These are phyloP conservation scores for Caenorhabditis zanzibari DNA, from an alignment of 2,888 invertebrate species.

Conservation along the genomic window DNA sequence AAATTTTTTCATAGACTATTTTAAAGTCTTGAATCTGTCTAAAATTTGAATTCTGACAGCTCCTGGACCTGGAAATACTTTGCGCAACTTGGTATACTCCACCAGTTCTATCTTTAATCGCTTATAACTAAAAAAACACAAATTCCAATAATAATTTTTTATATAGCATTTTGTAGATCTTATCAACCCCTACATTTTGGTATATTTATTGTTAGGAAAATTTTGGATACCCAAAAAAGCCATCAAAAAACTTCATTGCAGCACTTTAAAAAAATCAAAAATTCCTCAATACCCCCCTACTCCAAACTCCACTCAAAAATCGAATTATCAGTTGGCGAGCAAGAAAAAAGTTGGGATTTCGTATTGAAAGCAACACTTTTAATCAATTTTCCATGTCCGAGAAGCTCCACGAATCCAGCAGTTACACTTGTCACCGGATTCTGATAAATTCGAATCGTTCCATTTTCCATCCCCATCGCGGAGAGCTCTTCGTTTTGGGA, in stretches of 20 bases:
- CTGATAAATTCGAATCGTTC: slow-evolving; percentile 66
- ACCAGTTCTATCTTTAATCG: too few species aligned
- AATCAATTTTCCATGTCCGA: slow-evolving; percentile 55
- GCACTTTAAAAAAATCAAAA: background rate
- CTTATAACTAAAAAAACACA: too few species aligned
- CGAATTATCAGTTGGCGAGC: slow-evolving; percentile 60
- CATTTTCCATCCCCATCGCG: slow-evolving; percentile 67
- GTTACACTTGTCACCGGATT: slow-evolving; percentile 65
- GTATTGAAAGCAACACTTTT: slow-evolving; percentile 37
- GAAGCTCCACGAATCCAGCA: slow-evolving; percentile 65
- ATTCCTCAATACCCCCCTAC: background rate
- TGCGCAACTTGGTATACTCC: too few species aligned
- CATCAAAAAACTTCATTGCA: slow-evolving; percentile 1
- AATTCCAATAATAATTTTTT: too few species aligned
- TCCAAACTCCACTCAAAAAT: slow-evolving; percentile 61
- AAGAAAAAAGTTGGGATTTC: slow-evolving; percentile 38
- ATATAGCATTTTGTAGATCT: too few species aligned
- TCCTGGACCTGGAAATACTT: too few species aligned
- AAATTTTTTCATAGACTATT: too few species aligned
- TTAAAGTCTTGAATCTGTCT: too few species aligned
- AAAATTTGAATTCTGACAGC: too few species aligned
- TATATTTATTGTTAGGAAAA: too few species aligned
- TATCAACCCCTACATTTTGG: too few species aligned
- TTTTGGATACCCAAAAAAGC: too few species aligned
- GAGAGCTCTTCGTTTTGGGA: slow-evolving; percentile 45